A percentile compares a stretch with the other conserved stretches of the same genome.
Evolutionary conservation across 2,113 vertebrate genomes (phyloP).

Genomic region (Uria aalge): DNA sequence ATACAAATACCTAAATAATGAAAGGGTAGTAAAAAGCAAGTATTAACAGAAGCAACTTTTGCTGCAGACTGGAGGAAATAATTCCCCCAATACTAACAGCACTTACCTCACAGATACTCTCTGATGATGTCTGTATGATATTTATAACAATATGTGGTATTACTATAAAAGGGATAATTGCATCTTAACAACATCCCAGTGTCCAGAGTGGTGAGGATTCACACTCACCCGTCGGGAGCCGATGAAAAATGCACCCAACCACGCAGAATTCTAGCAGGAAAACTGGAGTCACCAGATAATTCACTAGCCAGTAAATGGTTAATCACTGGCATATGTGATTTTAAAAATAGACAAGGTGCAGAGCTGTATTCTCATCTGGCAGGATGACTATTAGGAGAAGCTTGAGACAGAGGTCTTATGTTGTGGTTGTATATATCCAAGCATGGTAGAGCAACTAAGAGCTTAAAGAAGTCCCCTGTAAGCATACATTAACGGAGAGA

Average conservation of each 20-base stretch:
- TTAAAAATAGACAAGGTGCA: background rate
- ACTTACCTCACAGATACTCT: background rate
- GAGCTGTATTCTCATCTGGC: background rate
- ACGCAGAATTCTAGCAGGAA: background rate
- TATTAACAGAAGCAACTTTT: background rate
- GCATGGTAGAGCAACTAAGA: background rate
- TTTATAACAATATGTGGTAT: background rate
- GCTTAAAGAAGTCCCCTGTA: background rate
- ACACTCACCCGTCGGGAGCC: background rate
- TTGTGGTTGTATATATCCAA: background rate
- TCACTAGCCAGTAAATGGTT: background rate
- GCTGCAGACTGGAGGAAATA: background rate
- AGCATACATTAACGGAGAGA: background rate
- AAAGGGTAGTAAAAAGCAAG: background rate
- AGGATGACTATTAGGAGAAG: background rate
- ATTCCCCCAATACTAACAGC: background rate
- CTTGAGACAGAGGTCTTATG: background rate
- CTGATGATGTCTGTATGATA: background rate
- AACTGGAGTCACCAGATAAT: background rate
- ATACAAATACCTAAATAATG: background rate
- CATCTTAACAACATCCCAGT: background rate
- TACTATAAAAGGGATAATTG: background rate
- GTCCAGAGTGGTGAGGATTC: background rate
- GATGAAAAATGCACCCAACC: background rate
- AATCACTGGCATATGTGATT: background rate